These are phyloP conservation scores for Laupala kohalensis DNA, from an alignment of 1,140 invertebrate species.

Conservation along the genomic window DNA sequence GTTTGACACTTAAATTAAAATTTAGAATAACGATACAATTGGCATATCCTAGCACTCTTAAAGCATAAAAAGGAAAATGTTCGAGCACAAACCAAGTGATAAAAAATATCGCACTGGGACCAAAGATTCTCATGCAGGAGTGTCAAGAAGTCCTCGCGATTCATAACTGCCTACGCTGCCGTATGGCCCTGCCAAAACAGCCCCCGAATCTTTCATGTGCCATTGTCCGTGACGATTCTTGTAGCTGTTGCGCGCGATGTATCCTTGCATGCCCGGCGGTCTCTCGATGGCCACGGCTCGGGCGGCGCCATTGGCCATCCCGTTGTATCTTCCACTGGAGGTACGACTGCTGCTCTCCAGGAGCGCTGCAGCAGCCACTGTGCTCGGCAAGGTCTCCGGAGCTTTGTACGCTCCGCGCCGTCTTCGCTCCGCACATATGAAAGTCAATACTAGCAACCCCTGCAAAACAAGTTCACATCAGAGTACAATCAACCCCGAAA, in stretches of 20 bases:
- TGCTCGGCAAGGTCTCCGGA: not conserved
- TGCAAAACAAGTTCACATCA: not conserved
- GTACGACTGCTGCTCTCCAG: not conserved
- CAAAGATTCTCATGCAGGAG: not conserved
- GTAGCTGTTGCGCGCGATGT: slow-evolving; percentile 61
- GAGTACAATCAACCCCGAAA: not conserved
- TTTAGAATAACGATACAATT: no score
- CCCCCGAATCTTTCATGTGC: slow-evolving; percentile 28
- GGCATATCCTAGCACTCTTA: no score
- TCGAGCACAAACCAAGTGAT: no score
- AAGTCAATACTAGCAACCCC: not conserved
- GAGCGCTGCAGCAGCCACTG: no score
- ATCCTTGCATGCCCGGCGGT: slow-evolving; percentile 51
- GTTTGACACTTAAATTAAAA: no score
- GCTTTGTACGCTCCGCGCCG: slow-evolving; percentile 1
- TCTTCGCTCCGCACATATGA: not conserved
- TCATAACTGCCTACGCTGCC: slow-evolving; percentile 28
- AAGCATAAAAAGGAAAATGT: no score
- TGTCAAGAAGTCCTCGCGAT: slow-evolving; percentile 19
- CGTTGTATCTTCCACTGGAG: not conserved
- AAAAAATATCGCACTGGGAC: no score
- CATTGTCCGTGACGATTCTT: slow-evolving; percentile 53
- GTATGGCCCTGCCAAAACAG: slow-evolving; percentile 29
- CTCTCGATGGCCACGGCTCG: slow-evolving; percentile 38
- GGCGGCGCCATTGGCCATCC: not conserved